phyloP scores from a whole-genome alignment of 2,888 invertebrate genomes.

The Agriopis leucophaearia region DNA sequence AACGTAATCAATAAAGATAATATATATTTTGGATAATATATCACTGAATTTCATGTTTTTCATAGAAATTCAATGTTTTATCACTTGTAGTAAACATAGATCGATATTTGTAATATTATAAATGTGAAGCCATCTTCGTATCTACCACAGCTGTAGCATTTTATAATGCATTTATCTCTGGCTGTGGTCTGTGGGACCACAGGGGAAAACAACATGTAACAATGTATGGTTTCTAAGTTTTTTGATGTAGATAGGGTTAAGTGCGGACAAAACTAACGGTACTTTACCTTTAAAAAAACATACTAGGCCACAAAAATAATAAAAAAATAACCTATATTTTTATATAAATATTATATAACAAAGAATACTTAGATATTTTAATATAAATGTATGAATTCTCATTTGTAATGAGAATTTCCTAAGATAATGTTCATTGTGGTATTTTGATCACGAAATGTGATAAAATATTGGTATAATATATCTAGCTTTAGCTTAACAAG shows the following conservation, averaged over 20 bases:
- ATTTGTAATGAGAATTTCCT: constrained; percentile 26
- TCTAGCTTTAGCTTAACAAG: too few relatives aligned
- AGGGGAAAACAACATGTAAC: not conserved
- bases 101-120: too few relatives aligned
- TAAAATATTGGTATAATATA: constrained; percentile 31
- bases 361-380: constrained; percentile 15
- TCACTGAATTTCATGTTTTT: too few relatives aligned
- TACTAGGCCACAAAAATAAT: not conserved
- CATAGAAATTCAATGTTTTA: not conserved
- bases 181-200: not conserved
- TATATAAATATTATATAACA: constrained; percentile 6
- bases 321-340: constrained; percentile 11
- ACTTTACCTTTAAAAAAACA: not conserved
- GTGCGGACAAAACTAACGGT: not conserved
- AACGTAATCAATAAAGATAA: not conserved
- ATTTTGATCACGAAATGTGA: constrained; percentile 41
- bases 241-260: not conserved
- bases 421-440: constrained; percentile 25
- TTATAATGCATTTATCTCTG: constrained; percentile 6
- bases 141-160: constrained; percentile 2
- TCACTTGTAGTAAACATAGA: too few relatives aligned
- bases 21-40: too few relatives aligned
- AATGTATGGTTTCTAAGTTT: not conserved
- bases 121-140: not conserved
- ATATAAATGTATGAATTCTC: constrained; percentile 20